Percentiles rank a stretch among this genome's conserved stretches.
Evolutionary conservation across 2,797 vertebrate species (phyloP).

Genomic region (Rhinoraja longicauda): DNA sequence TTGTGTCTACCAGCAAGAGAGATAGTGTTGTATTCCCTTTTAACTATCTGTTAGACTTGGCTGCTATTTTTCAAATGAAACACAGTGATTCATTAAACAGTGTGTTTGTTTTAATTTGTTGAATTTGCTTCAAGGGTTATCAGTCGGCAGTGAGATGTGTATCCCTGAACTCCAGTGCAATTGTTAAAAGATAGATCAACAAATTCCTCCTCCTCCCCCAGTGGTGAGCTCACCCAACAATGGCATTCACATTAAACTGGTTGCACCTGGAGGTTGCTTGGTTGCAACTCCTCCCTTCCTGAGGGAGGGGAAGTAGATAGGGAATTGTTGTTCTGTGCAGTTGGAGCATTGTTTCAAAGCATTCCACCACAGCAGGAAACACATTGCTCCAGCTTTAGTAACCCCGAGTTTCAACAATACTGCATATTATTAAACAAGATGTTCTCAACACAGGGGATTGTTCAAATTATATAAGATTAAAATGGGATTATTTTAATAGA

Average conservation of each 20-base stretch:
- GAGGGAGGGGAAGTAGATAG: conserved; percentile 3
- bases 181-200: neutral
- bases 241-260: neutral
- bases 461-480: neutral
- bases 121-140: neutral
- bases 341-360: conserved; percentile 25
- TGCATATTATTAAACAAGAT: neutral
- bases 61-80: neutral
- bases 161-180: neutral
- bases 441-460: neutral
- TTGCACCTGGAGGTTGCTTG: conserved; percentile 19
- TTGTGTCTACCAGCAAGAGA: too few species aligned
- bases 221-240: neutral
- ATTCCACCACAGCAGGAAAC: conserved; percentile 17
- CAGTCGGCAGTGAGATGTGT: neutral
- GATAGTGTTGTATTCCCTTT: neutral
- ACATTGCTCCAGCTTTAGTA: conserved; percentile 15
- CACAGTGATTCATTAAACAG: neutral
- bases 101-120: neutral
- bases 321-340: neutral
- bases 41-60: neutral
- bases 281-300: conserved; percentile 29
- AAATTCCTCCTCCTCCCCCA: neutral
- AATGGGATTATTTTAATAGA: neutral
- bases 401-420: neutral